phyloP scores from a whole-genome alignment of 2,888 invertebrate genomes.

The Macrosoma leucophasiata region DNA sequence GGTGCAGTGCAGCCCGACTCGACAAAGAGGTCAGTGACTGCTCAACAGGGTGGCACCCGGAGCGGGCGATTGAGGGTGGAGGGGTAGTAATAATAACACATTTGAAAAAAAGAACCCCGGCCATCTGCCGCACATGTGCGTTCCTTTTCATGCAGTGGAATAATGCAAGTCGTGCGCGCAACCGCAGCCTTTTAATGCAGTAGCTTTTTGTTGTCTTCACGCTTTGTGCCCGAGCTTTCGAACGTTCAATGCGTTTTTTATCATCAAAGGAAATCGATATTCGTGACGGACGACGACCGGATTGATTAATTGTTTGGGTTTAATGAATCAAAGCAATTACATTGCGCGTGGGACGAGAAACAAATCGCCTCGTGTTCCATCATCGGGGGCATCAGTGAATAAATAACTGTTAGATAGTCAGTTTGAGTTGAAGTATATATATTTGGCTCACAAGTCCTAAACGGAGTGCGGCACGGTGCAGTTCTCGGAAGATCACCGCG shows the following conservation, averaged over 20 bases:
- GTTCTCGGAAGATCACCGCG: conserved; percentile 55
- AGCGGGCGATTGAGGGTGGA: conserved; percentile 34
- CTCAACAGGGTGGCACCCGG: conserved; percentile 45
- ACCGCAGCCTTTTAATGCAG: conserved; percentile 61
- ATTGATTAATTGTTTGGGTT: conserved; percentile 27
- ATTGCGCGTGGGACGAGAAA: conserved; percentile 21
- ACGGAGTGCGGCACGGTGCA: conserved; percentile 45
- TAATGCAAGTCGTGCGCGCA: conserved; percentile 65
- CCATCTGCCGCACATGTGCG: conserved; percentile 73
- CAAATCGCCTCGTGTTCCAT: conserved; percentile 27
- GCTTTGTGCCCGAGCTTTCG: conserved; percentile 65
- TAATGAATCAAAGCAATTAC: conserved; percentile 26
- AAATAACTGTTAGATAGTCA: conserved; percentile 32
- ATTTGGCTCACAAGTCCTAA: conserved; percentile 34
- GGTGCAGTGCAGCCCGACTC: conserved; percentile 42
- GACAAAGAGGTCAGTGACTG: conserved; percentile 70
- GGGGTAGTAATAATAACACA: conserved; percentile 57
- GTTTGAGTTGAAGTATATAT: too few relatives aligned
- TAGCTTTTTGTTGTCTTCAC: conserved; percentile 65
- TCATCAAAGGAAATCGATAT: conserved; percentile 59
- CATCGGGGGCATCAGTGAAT: conserved; percentile 35
- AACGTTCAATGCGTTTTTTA: conserved; percentile 59
- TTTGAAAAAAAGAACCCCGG: conserved; percentile 66
- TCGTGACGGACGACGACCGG: conserved; percentile 36
- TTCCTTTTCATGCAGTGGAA: conserved; percentile 55